Base-by-base conservation (phyloP, 2,797 vertebrate species). In the Propithecus deckenii region DNA sequence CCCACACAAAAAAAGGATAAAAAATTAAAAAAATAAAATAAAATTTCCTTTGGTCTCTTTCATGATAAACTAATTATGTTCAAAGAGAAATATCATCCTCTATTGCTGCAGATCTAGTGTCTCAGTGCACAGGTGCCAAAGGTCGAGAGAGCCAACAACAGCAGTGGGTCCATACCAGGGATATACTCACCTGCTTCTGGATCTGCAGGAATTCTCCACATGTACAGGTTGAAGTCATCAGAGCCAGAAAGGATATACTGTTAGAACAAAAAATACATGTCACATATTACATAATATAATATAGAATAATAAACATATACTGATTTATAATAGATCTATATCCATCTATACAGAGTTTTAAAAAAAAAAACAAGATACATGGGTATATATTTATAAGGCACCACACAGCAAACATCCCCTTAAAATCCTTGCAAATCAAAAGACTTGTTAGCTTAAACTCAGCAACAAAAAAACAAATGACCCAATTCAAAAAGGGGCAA, bases 161-260 rank as follows among this genome's bases (percentile, higher is more conserved):
- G n/a, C 35, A 76, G 46, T 32, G n/a, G n/a, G 13, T 52, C 93
- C 20, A 67, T 1, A 11, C 7, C 48, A 32, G 41, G 28, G 65
- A 52, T 86, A 86, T 11, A 97, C 99, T 98, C 97, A 99, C 99
- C 99, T 98, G 99, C 99, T 99, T 99, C 99, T 61, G 99, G 99
- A 97, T 99, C 99, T 94, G 99, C 99, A 59, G 99, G 99, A 97
- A 99, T 99, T 98, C 99, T 99, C 99, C 99, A 99, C 99, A 99
- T 99, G 98, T 99, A 99, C 88, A 99, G 99, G 98, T 99, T 99
- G 98, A 99, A 99, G 98, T 99, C 99, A 96, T 99, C 99, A 17
- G 99, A 99, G 63, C 99, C 99, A 71, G 99, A 99, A 97, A 99
- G 98, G 98, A 99, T 99, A 98, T 99, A 99, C 99, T 99, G 98